Conservation (phyloP, 2,888 invertebrate species). For the Altica lythri region DNA sequence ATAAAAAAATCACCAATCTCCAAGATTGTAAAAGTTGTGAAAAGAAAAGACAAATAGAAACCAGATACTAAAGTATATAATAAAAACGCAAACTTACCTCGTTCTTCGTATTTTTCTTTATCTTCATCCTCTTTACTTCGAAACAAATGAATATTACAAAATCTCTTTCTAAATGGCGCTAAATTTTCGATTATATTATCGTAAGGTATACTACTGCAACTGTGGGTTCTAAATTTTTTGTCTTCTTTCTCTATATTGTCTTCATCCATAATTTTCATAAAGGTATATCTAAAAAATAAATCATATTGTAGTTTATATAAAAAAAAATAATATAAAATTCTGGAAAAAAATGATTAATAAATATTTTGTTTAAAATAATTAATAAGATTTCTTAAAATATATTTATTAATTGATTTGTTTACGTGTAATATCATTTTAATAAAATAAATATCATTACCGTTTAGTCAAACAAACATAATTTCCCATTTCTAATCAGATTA, state of each 20-base stretch:
- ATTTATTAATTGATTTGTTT: too few relatives aligned
- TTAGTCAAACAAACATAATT: too few relatives aligned
- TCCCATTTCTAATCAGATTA: too few relatives aligned
- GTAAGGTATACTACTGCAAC: slow-evolving; percentile 56
- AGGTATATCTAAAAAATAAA: slow-evolving; percentile 47
- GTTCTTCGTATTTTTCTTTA: slow-evolving; percentile 27
- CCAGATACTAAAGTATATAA: slow-evolving; percentile 3
- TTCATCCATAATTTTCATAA: slow-evolving; percentile 50
- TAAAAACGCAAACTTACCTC: slow-evolving; percentile 31
- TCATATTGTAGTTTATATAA: too few relatives aligned
- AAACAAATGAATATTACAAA: slow-evolving; percentile 54
- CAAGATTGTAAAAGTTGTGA: too few relatives aligned
- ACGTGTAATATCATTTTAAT: too few relatives aligned
- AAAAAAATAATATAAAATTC: not conserved
- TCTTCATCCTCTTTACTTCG: slow-evolving; percentile 43
- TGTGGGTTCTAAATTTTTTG: slow-evolving; percentile 54
- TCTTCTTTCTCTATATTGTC: slow-evolving; percentile 41
- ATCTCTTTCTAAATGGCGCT: slow-evolving; percentile 55
- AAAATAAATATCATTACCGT: too few relatives aligned
- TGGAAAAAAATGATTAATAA: too few relatives aligned
- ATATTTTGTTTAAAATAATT: too few relatives aligned
- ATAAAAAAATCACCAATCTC: too few relatives aligned
- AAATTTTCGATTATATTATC: slow-evolving; percentile 56
- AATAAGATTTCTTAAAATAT: too few relatives aligned
- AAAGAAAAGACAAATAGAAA: too few relatives aligned